Evolutionary conservation across 2,113 vertebrate species (phyloP).

Genomic region (Chunga burmeisteri): DNA sequence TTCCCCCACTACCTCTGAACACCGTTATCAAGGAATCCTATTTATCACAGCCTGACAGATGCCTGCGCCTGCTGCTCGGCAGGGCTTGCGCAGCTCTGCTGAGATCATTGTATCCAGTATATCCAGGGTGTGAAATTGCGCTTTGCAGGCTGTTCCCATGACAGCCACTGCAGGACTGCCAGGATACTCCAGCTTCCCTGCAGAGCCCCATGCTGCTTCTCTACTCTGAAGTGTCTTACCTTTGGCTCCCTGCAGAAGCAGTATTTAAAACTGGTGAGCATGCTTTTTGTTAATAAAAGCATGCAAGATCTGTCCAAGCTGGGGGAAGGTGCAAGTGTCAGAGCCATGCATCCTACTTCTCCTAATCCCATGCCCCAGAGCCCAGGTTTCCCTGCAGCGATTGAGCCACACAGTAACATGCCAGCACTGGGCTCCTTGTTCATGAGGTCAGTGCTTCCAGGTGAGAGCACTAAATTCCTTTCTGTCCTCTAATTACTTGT

Average conservation of each 20-base stretch:
- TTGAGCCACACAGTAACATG: background rate
- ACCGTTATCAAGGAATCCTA: background rate
- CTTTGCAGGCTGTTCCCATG: background rate
- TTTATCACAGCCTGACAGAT: accelerated
- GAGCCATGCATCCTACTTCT: background rate
- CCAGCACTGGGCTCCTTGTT: background rate
- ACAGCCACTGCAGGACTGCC: background rate
- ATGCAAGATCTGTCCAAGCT: accelerated
- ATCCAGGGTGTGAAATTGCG: background rate
- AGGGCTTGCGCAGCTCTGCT: background rate
- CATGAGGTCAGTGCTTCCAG: background rate
- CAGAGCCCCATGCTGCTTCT: background rate
- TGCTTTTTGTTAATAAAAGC: background rate
- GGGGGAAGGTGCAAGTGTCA: background rate
- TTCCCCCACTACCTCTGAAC: background rate
- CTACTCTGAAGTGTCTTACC: background rate
- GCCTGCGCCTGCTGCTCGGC: accelerated
- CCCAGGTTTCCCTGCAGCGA: background rate
- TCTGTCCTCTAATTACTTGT: background rate
- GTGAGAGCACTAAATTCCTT: background rate
- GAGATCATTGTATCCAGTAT: background rate
- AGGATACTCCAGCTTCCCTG: background rate
- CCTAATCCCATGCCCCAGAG: background rate
- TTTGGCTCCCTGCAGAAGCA: background rate
- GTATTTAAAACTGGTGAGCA: background rate